phyloP scores from a whole-genome alignment of 64 coral and sea anemone species.

The Montipora capricornis region DNA sequence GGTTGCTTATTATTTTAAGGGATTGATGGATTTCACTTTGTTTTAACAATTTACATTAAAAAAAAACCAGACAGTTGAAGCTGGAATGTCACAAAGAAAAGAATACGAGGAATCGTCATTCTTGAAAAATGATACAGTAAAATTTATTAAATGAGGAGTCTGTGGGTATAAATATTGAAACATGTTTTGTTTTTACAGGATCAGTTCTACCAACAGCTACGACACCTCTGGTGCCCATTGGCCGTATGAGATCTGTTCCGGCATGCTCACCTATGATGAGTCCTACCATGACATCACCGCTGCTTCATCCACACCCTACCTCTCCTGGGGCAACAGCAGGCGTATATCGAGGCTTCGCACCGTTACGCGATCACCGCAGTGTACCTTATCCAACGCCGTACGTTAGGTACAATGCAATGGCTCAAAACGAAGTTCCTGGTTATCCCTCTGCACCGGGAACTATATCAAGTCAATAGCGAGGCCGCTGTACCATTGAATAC shows the following conservation, averaged over 20 bases:
- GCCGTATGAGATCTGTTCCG: slow-evolving; percentile 25
- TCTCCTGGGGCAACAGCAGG: slow-evolving; percentile 27
- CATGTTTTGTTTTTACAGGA: background rate
- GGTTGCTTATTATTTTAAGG: no score
- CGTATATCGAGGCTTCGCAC: slow-evolving; percentile 32
- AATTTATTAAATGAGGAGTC: background rate
- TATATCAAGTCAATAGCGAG: slow-evolving; percentile 38
- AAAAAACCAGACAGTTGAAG: no score
- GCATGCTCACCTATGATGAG: slow-evolving; percentile 31
- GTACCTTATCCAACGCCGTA: slow-evolving; percentile 37
- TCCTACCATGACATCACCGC: slow-evolving; percentile 38
- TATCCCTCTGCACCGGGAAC: slow-evolving; percentile 33
- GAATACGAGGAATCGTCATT: no score
- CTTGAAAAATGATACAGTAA: no score
- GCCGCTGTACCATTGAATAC: background rate
- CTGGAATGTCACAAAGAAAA: no score
- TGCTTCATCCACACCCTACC: slow-evolving; percentile 36
- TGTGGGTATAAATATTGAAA: background rate
- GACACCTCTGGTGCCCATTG: slow-evolving; percentile 33
- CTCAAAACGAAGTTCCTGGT: slow-evolving; percentile 32
- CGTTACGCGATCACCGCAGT: slow-evolving; percentile 38
- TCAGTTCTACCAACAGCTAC: background rate
- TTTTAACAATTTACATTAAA: no score
- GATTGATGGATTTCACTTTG: no score
- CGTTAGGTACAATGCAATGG: slow-evolving; percentile 23